A percentile compares a stretch with the other conserved stretches of the same genome.
These are phyloP conservation scores for Myrmecophaga tridactyla DNA, from an alignment of 2,113 vertebrate species.

Conservation along the genomic window DNA sequence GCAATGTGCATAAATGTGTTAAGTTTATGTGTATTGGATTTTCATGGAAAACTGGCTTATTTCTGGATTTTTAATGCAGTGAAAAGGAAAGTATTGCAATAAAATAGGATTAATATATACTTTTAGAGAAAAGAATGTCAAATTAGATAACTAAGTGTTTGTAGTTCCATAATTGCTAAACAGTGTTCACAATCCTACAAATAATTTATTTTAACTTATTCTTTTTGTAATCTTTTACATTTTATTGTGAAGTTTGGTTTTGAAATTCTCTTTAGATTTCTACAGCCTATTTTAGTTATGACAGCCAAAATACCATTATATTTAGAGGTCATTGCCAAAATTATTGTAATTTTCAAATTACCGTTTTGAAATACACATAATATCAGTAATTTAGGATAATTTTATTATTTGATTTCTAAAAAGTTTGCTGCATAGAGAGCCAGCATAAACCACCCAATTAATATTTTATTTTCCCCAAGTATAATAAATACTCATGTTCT, in stretches of 20 bases:
- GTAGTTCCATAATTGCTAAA: neutral
- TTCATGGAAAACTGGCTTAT: neutral
- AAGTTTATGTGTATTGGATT: neutral
- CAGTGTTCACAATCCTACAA: neutral
- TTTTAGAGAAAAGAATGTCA: neutral
- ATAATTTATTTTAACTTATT: neutral
- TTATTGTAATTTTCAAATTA: constrained; percentile 27
- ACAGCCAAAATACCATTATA: neutral
- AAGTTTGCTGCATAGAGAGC: neutral
- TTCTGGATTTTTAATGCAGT: constrained; percentile 27
- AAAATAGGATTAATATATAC: neutral
- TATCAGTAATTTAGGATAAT: neutral
- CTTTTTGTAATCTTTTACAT: neutral
- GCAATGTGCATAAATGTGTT: neutral
- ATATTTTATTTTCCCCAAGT: neutral
- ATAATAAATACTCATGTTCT: neutral
- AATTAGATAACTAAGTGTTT: constrained; percentile 26
- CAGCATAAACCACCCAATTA: neutral
- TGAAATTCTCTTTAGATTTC: neutral
- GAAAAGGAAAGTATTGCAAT: neutral
- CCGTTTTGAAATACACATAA: constrained; percentile 30
- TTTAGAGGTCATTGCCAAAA: constrained; percentile 32
- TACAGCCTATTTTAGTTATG: neutral
- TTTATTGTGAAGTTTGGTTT: constrained; percentile 3
- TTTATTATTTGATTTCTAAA: constrained; percentile 37